Conservation (phyloP, 2,113 vertebrate genomes). For the Neomonachus schauinslandi region DNA sequence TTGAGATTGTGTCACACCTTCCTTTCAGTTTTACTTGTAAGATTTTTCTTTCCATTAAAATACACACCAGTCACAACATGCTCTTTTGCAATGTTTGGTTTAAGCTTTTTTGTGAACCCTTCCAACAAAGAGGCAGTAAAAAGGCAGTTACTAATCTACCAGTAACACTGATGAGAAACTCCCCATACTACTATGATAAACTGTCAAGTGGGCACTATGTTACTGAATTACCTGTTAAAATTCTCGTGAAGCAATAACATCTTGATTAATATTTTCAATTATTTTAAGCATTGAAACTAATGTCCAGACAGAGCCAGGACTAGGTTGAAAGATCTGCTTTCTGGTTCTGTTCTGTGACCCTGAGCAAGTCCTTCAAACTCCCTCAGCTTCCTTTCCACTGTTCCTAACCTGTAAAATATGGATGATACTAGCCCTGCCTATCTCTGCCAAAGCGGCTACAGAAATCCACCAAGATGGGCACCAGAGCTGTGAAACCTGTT, state of each 20-base stretch:
- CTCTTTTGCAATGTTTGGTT: background rate
- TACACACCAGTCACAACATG: background rate
- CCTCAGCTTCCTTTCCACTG: background rate
- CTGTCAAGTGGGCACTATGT: background rate
- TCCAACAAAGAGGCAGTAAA: slow-evolving; percentile 43
- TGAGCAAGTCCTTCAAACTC: background rate
- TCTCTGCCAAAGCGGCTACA: background rate
- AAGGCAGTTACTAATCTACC: background rate
- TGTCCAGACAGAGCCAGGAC: background rate
- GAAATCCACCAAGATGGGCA: background rate
- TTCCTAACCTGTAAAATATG: background rate
- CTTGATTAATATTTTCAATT: slow-evolving; percentile 34
- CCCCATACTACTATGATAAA: background rate
- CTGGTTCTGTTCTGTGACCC: slow-evolving; percentile 24
- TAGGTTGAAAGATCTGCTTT: background rate
- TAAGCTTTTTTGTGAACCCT: slow-evolving; percentile 34
- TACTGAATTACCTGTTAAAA: slow-evolving; percentile 52
- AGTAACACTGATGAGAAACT: slow-evolving; percentile 42
- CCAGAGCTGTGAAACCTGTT: background rate
- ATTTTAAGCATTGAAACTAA: background rate
- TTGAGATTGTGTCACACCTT: slow-evolving; percentile 3
- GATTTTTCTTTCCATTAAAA: slow-evolving; percentile 45
- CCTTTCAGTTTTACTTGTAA: slow-evolving; percentile 38
- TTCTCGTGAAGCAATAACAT: slow-evolving; percentile 5
- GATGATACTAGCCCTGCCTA: background rate